A percentile compares a stretch with the other conserved stretches of the same genome.
Evolutionary conservation across 2,113 vertebrate species (phyloP).

Genomic region (Carassius gibelio): DNA sequence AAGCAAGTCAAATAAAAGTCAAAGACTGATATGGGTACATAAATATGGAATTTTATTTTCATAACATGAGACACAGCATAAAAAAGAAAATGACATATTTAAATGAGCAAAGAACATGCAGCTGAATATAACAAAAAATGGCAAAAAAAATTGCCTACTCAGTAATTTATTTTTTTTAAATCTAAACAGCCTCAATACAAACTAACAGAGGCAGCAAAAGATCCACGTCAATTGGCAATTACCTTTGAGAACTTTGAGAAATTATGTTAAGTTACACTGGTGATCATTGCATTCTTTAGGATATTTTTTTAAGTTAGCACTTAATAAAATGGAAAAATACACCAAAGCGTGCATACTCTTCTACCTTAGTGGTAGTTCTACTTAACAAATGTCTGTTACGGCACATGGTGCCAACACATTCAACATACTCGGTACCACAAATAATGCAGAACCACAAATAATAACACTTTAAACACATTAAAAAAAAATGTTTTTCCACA

Average conservation of each 20-base stretch:
- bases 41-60: constrained; percentile 7
- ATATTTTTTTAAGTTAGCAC: constrained; percentile 7
- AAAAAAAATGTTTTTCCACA: background rate
- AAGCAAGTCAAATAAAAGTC: background rate
- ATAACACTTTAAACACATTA: background rate
- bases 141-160: constrained; percentile 29
- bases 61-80: background rate
- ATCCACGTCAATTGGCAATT: background rate
- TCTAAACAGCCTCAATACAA: background rate
- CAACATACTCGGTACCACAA: background rate
- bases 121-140: background rate
- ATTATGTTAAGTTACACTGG: background rate
- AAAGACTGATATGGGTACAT: background rate
- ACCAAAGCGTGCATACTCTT: constrained; percentile 51
- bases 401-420: constrained; percentile 64
- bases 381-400: background rate
- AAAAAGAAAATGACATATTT: background rate
- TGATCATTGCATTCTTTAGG: background rate
- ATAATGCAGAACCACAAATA: constrained; percentile 14
- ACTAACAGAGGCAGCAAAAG: background rate
- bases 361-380: constrained; percentile 36
- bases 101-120: background rate
- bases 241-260: constrained; percentile 38
- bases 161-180: background rate
- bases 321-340: constrained; percentile 12